Evolutionary conservation across 1,140 invertebrate genomes (phyloP).

Genomic region (Asbolus verrucosus): DNA sequence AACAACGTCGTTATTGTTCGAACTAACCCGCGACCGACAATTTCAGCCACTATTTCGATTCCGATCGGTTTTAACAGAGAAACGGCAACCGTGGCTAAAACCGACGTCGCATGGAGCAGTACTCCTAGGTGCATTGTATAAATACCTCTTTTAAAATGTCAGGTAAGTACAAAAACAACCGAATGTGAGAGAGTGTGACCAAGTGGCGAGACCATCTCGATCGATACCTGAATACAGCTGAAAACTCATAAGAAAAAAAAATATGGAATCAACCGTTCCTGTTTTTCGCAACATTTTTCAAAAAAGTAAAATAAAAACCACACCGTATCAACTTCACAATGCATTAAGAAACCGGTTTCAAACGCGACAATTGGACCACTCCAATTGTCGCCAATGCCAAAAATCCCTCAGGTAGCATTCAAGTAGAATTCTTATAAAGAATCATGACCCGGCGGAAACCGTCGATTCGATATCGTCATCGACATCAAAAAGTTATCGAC

Average conservation of each 20-base stretch:
- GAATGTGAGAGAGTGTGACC: conserved; percentile 49
- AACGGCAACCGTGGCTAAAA: neutral
- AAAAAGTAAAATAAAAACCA: conserved; percentile 1
- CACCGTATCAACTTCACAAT: neutral
- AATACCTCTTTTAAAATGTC: conserved; percentile 55
- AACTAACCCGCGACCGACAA: conserved; percentile 26
- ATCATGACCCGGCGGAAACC: too few relatives aligned
- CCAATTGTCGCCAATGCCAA: neutral
- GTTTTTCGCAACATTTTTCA: neutral
- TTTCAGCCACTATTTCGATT: conserved; percentile 14
- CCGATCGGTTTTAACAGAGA: neutral
- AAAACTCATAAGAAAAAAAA: conserved; percentile 58
- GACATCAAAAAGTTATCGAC: too few relatives aligned
- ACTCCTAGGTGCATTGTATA: conserved; percentile 44
- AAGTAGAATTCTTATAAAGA: conserved; percentile 11
- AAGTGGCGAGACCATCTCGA: conserved; percentile 44
- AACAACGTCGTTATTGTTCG: conserved; percentile 42
- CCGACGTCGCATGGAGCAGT: conserved; percentile 19
- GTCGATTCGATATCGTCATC: too few relatives aligned
- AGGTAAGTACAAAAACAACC: conserved; percentile 56
- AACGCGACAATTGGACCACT: conserved; percentile 17
- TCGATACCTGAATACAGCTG: conserved; percentile 51
- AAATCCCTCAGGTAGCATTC: too few relatives aligned
- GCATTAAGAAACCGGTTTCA: too few relatives aligned
- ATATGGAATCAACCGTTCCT: conserved; percentile 28